Base-by-base conservation (phyloP, 2,113 vertebrate species). In the Verasper variegatus region DNA sequence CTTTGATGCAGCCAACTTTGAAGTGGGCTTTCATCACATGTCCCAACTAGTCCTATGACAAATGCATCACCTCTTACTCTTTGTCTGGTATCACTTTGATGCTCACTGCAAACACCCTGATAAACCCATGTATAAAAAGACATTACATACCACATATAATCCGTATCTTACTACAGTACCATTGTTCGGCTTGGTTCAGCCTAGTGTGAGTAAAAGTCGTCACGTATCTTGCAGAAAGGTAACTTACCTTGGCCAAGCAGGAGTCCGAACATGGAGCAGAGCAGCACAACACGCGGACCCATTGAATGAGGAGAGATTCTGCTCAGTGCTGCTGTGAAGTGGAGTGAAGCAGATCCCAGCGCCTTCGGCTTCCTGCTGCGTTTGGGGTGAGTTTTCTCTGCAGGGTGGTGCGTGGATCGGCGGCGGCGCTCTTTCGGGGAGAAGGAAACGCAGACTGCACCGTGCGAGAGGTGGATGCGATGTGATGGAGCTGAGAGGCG, bases 241-340 rank as follows among this genome's bases (percentile, higher is more conserved):
- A 60, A 82, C 93, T 93, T 93, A 95, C 95, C 93, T 92, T 94
- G 93, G 9, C 75, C 89, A 20, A 78, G 86, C 35, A 94, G 86
- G 52, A 83, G 52, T 76, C 91, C 94, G 82, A 87, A 71, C 62
- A 94, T 65, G 67, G 89, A 84, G 83, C 92, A 85, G 42, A 94
- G 84, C 56, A 95, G 75, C 58, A 89, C 23, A 4, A 76, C 78
- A 11, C 57, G 65, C 68, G 80, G 85, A 89, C 61, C 92, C 94
- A 95, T 95, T 82, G 76, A 65, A 57, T 40, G 57, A 78, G 42
- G 20, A 49, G 31, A 49, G 26, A 52, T 0, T 49, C 42, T 27
- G 37, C 20, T 3, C 9, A 1, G 47, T 42, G 62, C 17, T 18
- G n/a, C 47, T 42, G 47, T 51, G 47, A 42, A 42, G 40, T 12